Percentiles rank a stretch among this genome's conserved stretches.
phyloP scores from a whole-genome alignment of 2,888 invertebrate species.

The Tridacna crocea region DNA sequence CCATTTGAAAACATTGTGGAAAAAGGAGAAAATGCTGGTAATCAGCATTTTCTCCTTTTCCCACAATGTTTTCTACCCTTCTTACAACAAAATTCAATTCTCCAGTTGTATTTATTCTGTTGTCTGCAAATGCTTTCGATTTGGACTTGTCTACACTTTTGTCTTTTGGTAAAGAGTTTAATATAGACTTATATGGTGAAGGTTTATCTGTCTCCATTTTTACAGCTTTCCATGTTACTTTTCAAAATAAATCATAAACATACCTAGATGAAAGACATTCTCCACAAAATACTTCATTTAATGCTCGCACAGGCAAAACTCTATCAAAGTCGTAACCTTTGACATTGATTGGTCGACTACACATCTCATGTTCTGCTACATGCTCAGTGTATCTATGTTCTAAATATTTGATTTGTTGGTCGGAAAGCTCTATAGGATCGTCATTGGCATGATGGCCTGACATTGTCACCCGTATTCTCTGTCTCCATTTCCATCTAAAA shows the following conservation, averaged over 20 bases:
- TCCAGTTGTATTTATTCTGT: too few species aligned
- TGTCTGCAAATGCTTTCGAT: too few species aligned
- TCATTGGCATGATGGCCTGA: constrained; percentile 88
- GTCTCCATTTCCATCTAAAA: constrained; percentile 92
- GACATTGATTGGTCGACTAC: constrained; percentile 45
- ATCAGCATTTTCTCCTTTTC: not conserved
- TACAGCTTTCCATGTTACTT: too few species aligned
- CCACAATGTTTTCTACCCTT: not conserved
- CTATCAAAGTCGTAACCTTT: constrained; percentile 54
- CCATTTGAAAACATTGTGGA: not conserved
- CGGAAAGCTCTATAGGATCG: constrained; percentile 90
- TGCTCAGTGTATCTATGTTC: constrained; percentile 85
- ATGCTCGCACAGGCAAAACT: constrained; percentile 93
- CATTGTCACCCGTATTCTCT: constrained; percentile 94
- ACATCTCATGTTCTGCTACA: constrained; percentile 74
- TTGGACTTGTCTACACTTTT: too few species aligned
- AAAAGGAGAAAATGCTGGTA: not conserved
- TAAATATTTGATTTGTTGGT: constrained; percentile 87
- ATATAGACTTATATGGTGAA: not conserved
- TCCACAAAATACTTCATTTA: constrained; percentile 99
- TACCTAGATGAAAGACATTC: constrained; percentile 95
- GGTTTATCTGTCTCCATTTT: too few species aligned
- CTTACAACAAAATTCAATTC: too few species aligned
- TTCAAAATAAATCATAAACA: not conserved
- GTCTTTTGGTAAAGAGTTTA: too few species aligned